phyloP scores from a whole-genome alignment of 2,113 vertebrate genomes.

The Oriolus oriolus region DNA sequence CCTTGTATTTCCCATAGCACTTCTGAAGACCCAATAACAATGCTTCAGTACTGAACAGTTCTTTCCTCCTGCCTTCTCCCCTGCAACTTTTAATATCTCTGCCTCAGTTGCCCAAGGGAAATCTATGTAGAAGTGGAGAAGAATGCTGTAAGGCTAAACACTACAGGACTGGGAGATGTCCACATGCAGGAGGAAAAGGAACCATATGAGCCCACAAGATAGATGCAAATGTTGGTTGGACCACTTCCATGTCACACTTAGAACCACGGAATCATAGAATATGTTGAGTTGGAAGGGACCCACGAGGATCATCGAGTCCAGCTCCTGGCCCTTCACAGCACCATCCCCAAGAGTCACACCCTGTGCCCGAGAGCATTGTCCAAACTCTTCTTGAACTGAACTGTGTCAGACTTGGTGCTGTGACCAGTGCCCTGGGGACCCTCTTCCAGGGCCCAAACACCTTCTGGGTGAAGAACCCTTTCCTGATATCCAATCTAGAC shows the following conservation, averaged over 20 bases:
- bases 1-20: neutral
- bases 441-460: too few relatives aligned
- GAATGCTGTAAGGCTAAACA: neutral
- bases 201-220: accelerated
- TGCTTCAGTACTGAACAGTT: neutral
- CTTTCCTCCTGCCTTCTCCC: accelerated
- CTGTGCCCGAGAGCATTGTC: neutral
- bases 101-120: neutral
- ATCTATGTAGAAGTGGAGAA: neutral
- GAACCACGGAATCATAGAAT: neutral
- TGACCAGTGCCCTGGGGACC: neutral
- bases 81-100: neutral
- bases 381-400: neutral
- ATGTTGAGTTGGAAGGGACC: too few relatives aligned
- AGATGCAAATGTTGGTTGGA: neutral
- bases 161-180: neutral
- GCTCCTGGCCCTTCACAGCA: neutral
- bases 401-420: neutral
- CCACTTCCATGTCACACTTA: neutral
- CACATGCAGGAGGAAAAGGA: neutral
- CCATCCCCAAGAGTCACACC: neutral
- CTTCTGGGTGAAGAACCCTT: neutral
- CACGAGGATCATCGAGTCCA: neutral
- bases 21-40: neutral
- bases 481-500: neutral